phyloP scores from a whole-genome alignment of 2,113 vertebrate genomes.

The Ochotona princeps region DNA sequence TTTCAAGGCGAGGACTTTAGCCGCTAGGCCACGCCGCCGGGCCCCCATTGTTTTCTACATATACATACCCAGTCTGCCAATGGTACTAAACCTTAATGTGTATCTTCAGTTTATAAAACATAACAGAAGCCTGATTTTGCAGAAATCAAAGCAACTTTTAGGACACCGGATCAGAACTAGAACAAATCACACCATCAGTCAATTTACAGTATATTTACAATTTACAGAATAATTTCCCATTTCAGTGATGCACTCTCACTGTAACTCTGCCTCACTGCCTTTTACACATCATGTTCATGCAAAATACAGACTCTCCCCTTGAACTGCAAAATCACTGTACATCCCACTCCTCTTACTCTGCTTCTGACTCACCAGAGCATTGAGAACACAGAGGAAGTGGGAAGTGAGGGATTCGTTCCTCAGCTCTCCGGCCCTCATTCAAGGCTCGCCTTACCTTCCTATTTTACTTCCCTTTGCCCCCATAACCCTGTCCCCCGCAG shows the following conservation, averaged over 20 bases:
- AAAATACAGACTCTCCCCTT: not conserved
- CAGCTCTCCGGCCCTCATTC: slow-evolving; percentile 76
- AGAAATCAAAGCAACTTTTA: not conserved
- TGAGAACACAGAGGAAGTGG: slow-evolving; percentile 80
- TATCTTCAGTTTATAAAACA: not conserved
- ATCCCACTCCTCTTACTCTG: slow-evolving; percentile 84
- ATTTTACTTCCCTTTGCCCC: slow-evolving; percentile 30
- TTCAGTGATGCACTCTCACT: not conserved
- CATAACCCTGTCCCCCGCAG: not conserved
- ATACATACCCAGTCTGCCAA: not conserved
- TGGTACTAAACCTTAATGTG: not conserved
- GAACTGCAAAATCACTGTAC: slow-evolving; percentile 75
- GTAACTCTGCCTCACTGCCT: not conserved
- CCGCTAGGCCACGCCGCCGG: too few relatives aligned
- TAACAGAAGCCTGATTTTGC: not conserved
- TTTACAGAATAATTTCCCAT: not conserved
- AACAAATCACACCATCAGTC: not conserved
- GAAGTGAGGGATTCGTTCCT: slow-evolving; percentile 86
- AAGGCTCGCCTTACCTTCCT: slow-evolving; percentile 65
- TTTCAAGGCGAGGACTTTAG: too few relatives aligned
- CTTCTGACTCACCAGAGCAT: slow-evolving; percentile 88
- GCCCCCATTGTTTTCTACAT: not conserved
- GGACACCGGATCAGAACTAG: not conserved
- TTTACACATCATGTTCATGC: slow-evolving; percentile 41
- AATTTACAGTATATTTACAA: too few relatives aligned